Percentiles rank a stretch among this genome's conserved stretches.
These are phyloP conservation scores for Gobio gobio DNA, from an alignment of 2,113 vertebrate species.

Conservation along the genomic window DNA sequence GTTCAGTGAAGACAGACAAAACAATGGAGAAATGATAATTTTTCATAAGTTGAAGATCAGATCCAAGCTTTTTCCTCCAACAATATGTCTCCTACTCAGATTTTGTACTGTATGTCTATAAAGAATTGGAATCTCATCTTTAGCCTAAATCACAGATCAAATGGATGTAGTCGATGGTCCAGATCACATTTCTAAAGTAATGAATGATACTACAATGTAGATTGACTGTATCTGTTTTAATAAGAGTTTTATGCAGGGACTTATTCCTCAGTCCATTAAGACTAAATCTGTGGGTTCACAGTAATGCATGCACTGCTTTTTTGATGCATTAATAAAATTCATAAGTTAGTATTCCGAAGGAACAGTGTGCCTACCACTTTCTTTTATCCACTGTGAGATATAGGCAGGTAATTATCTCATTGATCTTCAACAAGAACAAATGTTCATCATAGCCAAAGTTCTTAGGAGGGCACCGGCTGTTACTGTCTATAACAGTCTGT, in stretches of 20 bases:
- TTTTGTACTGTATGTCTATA: background rate
- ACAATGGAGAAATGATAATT: too few relatives aligned
- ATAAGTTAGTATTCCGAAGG: background rate
- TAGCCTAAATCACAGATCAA: background rate
- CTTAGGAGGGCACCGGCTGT: slow-evolving; percentile 7
- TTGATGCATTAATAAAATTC: background rate
- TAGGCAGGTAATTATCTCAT: background rate
- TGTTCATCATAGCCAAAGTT: slow-evolving; percentile 3
- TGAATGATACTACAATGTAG: background rate
- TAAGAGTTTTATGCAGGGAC: background rate
- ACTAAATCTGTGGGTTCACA: background rate
- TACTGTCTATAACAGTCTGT: slow-evolving; percentile 9
- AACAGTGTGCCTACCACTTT: background rate
- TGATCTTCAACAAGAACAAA: background rate
- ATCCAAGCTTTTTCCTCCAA: background rate
- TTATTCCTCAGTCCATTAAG: background rate
- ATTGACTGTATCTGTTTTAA: background rate
- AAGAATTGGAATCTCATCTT: background rate
- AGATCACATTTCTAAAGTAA: background rate
- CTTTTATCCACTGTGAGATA: background rate
- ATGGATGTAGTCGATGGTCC: background rate
- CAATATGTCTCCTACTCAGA: too few relatives aligned
- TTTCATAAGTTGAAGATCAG: background rate
- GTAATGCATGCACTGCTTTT: background rate
- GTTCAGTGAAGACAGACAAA: slow-evolving; percentile 15